Conservation (phyloP, 2,113 vertebrate species). For the Tragelaphus buxtoni region DNA sequence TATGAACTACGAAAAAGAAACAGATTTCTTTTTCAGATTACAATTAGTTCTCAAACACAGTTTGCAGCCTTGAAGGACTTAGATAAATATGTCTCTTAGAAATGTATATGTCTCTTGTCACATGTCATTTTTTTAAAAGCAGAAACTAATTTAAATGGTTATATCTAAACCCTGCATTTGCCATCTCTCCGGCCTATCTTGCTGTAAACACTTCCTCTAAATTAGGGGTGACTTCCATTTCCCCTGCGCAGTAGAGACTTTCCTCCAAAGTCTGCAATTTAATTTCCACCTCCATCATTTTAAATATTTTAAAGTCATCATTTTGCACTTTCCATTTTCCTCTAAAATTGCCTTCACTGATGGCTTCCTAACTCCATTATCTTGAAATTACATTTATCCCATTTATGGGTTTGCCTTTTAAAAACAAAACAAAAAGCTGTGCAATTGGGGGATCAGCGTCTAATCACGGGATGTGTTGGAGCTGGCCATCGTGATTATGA, state of each 20-base stretch:
- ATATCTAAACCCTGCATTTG: not conserved
- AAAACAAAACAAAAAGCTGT: constrained; percentile 57
- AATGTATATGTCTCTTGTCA: not conserved
- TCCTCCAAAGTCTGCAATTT: constrained; percentile 23
- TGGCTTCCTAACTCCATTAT: constrained; percentile 67
- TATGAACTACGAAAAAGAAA: not conserved
- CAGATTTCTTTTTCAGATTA: not conserved
- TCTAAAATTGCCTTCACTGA: constrained; percentile 60
- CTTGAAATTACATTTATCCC: constrained; percentile 67
- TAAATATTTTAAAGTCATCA: constrained; percentile 65
- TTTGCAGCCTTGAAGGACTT: not conserved
- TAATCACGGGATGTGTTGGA: not conserved
- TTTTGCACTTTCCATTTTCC: constrained; percentile 55
- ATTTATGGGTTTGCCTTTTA: constrained; percentile 54
- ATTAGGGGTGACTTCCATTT: constrained; percentile 23
- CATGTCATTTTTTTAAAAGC: not conserved
- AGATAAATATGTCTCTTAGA: not conserved
- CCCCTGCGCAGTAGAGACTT: not conserved
- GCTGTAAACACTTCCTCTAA: not conserved
- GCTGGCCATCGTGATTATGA: not conserved
- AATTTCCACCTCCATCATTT: constrained; percentile 58
- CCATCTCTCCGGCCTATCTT: constrained; percentile 12
- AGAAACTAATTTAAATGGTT: constrained; percentile 27
- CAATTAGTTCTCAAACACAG: not conserved
- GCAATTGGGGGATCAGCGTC: constrained; percentile 26